Percentiles rank a stretch among this genome's conserved stretches.
phyloP scores from a whole-genome alignment of 2,113 vertebrate genomes.

The Campylorhamphus procurvoides region DNA sequence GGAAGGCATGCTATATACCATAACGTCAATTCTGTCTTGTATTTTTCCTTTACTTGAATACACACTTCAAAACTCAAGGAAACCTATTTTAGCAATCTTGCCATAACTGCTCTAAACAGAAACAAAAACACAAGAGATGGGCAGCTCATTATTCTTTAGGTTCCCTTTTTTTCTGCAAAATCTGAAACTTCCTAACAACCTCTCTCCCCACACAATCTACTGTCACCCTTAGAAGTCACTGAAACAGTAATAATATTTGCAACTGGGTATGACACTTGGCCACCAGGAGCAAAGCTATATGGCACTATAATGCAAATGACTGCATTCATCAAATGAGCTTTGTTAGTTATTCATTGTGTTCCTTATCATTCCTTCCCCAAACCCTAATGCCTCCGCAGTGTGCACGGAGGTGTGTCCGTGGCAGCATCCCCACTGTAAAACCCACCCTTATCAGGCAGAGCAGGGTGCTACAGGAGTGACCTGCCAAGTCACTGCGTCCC shows the following conservation, averaged over 20 bases:
- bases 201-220: background rate
- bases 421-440: constrained; percentile 78
- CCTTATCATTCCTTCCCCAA: constrained; percentile 79
- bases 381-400: constrained; percentile 11
- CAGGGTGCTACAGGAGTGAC: constrained; percentile 77
- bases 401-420: constrained; percentile 67
- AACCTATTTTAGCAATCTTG: background rate
- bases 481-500: constrained; percentile 75
- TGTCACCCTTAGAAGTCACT: constrained; percentile 39
- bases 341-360: constrained; percentile 82
- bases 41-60: background rate
- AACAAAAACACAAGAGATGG: background rate
- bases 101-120: background rate
- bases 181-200: background rate
- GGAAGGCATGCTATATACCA: background rate
- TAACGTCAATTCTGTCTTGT: background rate
- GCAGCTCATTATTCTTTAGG: background rate
- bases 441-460: constrained; percentile 83
- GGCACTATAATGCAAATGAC: constrained; percentile 77
- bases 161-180: background rate
- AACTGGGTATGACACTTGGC: constrained; percentile 26
- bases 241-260: constrained; percentile 52
- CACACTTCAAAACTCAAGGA: background rate
- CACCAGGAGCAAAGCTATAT: constrained; percentile 74
- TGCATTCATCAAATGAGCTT: constrained; percentile 78